These are phyloP conservation scores for Sinocyclocheilus anshuiensis DNA, from an alignment of 2,113 vertebrate species.

Conservation along the genomic window DNA sequence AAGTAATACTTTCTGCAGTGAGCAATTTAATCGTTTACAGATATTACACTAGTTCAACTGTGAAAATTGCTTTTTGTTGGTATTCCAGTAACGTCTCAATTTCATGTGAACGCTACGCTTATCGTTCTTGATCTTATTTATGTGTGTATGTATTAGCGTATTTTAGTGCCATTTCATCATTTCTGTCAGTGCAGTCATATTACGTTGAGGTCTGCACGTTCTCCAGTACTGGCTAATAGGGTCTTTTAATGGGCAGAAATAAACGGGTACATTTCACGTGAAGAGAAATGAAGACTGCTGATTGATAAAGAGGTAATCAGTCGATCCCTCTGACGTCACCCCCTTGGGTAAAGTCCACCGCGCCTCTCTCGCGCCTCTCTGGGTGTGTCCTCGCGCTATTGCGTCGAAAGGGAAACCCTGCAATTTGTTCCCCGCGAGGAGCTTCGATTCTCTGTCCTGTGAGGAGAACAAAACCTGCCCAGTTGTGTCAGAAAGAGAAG, in stretches of 20 bases:
- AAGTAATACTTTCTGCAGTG: not conserved
- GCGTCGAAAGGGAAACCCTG: constrained; percentile 73
- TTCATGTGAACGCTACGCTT: not conserved
- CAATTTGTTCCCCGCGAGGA: constrained; percentile 63
- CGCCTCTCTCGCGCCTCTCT: constrained; percentile 58
- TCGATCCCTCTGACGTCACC: constrained; percentile 54
- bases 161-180: not conserved
- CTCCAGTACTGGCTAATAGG: not conserved
- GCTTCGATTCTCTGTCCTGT: constrained; percentile 66
- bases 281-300: not conserved
- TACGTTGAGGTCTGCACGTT: not conserved
- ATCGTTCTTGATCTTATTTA: not conserved
- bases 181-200: not conserved
- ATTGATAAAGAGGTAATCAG: constrained; percentile 18
- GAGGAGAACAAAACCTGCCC: constrained; percentile 60
- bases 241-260: not conserved
- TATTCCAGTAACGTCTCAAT: not conserved
- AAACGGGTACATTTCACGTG: constrained; percentile 14
- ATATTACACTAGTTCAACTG: not conserved
- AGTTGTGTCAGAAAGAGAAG: not conserved
- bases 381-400: constrained; percentile 75
- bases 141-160: not conserved
- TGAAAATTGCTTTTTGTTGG: too few relatives aligned
- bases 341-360: constrained; percentile 27
- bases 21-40: not conserved